phyloP scores from a whole-genome alignment of 2,797 vertebrate genomes.

The Halcyon smyrnensis region DNA sequence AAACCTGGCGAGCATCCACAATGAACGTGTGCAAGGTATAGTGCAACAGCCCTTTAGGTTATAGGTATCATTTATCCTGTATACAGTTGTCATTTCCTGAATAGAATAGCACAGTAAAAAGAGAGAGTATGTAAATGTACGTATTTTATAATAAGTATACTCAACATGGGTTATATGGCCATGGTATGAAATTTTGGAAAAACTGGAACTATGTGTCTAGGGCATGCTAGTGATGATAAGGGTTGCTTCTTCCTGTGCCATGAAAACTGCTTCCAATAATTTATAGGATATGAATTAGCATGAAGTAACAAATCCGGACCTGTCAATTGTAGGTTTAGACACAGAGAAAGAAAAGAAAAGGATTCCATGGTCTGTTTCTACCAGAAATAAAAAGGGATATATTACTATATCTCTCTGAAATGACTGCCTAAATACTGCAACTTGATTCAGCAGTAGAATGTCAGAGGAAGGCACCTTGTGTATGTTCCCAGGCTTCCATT shows the following conservation, averaged over 20 bases:
- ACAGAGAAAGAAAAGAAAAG: not conserved
- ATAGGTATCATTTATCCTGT: not conserved
- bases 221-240: not conserved
- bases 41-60: not conserved
- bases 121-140: not conserved
- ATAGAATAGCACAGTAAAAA: not conserved
- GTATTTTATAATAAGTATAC: not conserved
- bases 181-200: not conserved
- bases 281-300: not conserved
- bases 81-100: not conserved
- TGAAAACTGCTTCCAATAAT: not conserved
- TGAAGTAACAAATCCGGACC: not conserved
- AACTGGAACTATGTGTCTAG: not conserved
- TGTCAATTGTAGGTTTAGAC: not conserved
- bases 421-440: not conserved
- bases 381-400: not conserved
- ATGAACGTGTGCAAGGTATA: constrained; percentile 85
- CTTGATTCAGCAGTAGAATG: not conserved
- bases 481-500: not conserved
- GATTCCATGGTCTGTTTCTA: not conserved
- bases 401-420: not conserved
- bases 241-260: not conserved
- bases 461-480: not conserved
- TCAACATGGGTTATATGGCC: not conserved
- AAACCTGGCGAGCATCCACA: constrained; percentile 85